Evolutionary conservation across 2,113 vertebrate species (phyloP).

Genomic region (Sitta europaea): DNA sequence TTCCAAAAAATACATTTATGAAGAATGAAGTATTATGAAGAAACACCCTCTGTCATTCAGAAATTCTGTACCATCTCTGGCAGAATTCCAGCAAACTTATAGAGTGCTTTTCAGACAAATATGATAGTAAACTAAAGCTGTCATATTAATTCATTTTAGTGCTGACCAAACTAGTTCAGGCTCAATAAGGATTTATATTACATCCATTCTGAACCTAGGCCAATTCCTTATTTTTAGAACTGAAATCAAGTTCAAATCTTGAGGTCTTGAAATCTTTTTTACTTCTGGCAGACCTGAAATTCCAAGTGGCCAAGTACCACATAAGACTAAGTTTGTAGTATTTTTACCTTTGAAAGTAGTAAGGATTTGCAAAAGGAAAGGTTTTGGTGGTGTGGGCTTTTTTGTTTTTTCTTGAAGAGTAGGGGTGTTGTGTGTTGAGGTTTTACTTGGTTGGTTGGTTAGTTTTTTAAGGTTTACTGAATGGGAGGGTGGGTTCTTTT

Average conservation of each 20-base stretch:
- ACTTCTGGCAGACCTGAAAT: neutral
- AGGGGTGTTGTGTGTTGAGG: neutral
- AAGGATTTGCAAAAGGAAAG: neutral
- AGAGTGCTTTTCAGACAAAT: neutral
- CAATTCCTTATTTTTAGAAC: neutral
- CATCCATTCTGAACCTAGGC: neutral
- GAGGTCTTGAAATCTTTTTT: neutral
- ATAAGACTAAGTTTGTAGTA: neutral
- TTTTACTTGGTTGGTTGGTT: neutral
- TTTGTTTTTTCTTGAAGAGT: neutral
- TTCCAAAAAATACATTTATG: no score
- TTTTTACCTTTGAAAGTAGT: neutral
- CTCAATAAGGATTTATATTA: neutral
- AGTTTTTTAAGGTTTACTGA: neutral
- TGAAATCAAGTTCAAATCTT: neutral
- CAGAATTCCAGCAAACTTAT: slow-evolving; percentile 17
- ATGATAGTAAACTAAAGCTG: neutral
- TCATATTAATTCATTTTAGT: neutral
- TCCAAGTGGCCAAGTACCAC: neutral
- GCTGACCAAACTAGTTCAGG: neutral
- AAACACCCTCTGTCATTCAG: neutral
- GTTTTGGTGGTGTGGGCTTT: accelerated
- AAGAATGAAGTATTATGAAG: neutral
- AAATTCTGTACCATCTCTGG: neutral
- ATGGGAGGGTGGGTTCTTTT: accelerated